These are phyloP conservation scores for Lasaia peninsularis DNA, from an alignment of 1,140 invertebrate species.

Conservation along the genomic window DNA sequence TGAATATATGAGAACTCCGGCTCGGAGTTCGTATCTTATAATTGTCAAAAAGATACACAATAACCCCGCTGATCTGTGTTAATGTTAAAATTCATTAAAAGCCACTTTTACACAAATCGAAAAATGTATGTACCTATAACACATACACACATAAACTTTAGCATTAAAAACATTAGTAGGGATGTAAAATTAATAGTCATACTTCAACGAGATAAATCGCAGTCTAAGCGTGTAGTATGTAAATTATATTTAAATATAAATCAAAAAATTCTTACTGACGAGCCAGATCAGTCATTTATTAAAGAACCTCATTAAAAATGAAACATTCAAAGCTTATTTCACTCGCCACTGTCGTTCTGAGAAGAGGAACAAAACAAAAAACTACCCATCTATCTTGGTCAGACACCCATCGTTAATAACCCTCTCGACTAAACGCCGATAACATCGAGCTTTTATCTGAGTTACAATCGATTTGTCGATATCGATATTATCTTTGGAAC, in stretches of 20 bases:
- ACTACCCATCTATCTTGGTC: slow-evolving; percentile 38
- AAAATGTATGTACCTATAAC: too few species aligned
- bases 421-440: slow-evolving; percentile 36
- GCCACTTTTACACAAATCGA: too few species aligned
- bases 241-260: background rate
- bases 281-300: background rate
- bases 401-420: slow-evolving; percentile 38
- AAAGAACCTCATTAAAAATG: slow-evolving; percentile 14
- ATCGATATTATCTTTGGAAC: slow-evolving; percentile 20
- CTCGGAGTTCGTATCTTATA: too few species aligned
- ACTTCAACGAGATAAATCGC: too few species aligned
- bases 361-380: slow-evolving; percentile 16
- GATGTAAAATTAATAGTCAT: too few species aligned
- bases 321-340: slow-evolving; percentile 4
- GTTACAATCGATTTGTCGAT: slow-evolving; percentile 45
- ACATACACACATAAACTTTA: too few species aligned
- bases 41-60: too few species aligned
- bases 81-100: too few species aligned
- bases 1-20: too few species aligned
- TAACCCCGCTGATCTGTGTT: too few species aligned
- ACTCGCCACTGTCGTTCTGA: slow-evolving; percentile 1
- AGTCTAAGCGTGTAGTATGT: background rate
- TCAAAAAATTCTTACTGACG: background rate
- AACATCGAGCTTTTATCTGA: slow-evolving; percentile 50
- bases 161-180: too few species aligned